A percentile compares a stretch with the other conserved stretches of the same genome.
Conservation (phyloP, 2,888 invertebrate species). For the Unio pictorum region DNA sequence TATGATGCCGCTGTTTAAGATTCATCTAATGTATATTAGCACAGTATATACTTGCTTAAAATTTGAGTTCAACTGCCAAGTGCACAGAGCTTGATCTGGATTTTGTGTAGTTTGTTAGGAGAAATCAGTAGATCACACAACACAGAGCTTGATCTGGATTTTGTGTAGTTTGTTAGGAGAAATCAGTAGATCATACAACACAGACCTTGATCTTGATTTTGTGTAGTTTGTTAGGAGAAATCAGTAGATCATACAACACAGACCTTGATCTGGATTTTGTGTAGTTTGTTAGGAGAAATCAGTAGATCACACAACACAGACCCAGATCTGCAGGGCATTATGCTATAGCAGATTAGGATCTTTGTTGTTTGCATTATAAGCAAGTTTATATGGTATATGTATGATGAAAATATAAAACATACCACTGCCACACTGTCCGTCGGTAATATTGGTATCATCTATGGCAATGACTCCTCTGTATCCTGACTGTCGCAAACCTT, state of each 20-base stretch:
- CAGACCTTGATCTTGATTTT: neutral
- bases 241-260: too few relatives aligned
- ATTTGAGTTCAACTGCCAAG: neutral
- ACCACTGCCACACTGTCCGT: conserved; percentile 39
- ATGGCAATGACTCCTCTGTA: conserved; percentile 52
- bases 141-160: too few relatives aligned
- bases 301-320: neutral
- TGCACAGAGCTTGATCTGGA: neutral
- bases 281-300: neutral
- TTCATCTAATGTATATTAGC: too few relatives aligned
- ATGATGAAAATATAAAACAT: conserved; percentile 2
- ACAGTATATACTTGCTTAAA: too few relatives aligned
- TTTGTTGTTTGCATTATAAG: neutral
- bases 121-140: too few relatives aligned
- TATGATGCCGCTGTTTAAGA: too few relatives aligned
- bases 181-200: neutral
- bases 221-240: too few relatives aligned
- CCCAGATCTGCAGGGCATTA: neutral
- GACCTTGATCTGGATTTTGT: too few relatives aligned
- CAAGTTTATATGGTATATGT: neutral
- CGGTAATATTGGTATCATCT: conserved; percentile 45
- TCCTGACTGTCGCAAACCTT: conserved; percentile 41
- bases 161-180: too few relatives aligned
- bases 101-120: too few relatives aligned
- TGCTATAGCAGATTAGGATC: neutral